Evolutionary conservation across 2,888 invertebrate species (phyloP), one percentile per base, ranked within the genome.

Genomic region (Catocala sponsa): DNA sequence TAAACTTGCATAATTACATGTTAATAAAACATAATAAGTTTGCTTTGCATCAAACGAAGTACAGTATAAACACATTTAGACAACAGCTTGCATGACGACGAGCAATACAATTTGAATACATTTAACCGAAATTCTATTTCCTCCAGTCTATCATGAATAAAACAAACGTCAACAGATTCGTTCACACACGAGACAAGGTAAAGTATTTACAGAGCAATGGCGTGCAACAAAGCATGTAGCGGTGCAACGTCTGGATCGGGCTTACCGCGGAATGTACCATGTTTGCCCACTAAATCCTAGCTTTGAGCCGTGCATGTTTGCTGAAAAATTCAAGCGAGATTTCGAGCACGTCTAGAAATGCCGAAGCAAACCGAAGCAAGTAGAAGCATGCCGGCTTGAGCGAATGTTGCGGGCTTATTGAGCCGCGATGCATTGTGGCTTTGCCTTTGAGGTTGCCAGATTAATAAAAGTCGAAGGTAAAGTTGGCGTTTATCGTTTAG

Each of bases 291-390:
- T 68, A 76, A 81, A 82, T 78, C 75, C 64, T 55, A 61, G 65
- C 71, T 76, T 72, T 70, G 72, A 76, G 67, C 68, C 59, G 54
- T 65, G 52, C 63, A 54, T 81, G 83, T 83, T 83, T 82, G 65
- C 74, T 69, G 76, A 77, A 83, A 83, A 83, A 83, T 83, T 80
- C 80, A 74, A 66, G 56, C 62, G 64, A 70, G 70, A 67, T 67
- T 69, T 68, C 48, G 55, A 68, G 63, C 66, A 56, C 38, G 63
- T 70, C 65, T 70, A 57, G 72, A 75, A 70, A 75, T 72, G 47
- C 56, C 59, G 59, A 67, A 56, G 65, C 64, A 66, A 56, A 41
- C 35, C 38, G 38, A 48, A 42, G 47, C 55, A 51, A 47, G 52
- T 46, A 52, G 47, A 53, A 53, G 59, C 55, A 61, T 56, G 63